phyloP scores from a whole-genome alignment of 2,113 vertebrate species.

The Sinocyclocheilus rhinocerous region DNA sequence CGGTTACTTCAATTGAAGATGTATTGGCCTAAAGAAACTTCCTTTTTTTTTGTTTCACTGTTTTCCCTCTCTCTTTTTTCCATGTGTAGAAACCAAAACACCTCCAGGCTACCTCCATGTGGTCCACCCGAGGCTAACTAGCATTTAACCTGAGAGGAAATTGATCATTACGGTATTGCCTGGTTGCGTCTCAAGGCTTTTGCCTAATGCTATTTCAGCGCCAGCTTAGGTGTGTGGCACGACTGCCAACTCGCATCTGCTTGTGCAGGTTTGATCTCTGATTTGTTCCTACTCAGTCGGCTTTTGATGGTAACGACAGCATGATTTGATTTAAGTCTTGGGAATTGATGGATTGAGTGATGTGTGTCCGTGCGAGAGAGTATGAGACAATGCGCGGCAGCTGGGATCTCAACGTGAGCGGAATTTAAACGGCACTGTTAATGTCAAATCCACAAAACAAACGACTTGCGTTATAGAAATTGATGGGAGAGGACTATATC shows the following conservation, averaged over 20 bases:
- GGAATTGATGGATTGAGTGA: slow-evolving; percentile 58
- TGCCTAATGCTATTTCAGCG: slow-evolving; percentile 49
- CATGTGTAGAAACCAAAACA: slow-evolving; percentile 60
- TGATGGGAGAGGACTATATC: slow-evolving; percentile 51
- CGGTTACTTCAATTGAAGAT: slow-evolving; percentile 54
- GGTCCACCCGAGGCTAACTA: slow-evolving; percentile 46
- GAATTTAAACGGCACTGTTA: slow-evolving; percentile 43
- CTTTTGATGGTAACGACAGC: slow-evolving; percentile 55
- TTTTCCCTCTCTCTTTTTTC: slow-evolving; percentile 54
- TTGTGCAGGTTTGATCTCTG: slow-evolving; percentile 8
- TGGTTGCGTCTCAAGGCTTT: slow-evolving; percentile 51
- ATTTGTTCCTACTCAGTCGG: slow-evolving; percentile 39
- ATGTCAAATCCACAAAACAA: slow-evolving; percentile 55
- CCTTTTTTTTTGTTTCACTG: slow-evolving; percentile 1
- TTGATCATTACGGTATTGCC: slow-evolving; percentile 56
- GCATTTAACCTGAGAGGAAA: slow-evolving; percentile 63
- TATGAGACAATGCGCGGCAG: slow-evolving; percentile 53
- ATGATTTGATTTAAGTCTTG: slow-evolving; percentile 58
- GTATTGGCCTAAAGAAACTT: neutral
- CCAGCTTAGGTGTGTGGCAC: neutral
- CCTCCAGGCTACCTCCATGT: slow-evolving; percentile 53
- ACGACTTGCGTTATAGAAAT: slow-evolving; percentile 49
- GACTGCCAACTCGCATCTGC: slow-evolving; percentile 25
- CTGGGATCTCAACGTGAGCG: slow-evolving; percentile 37
- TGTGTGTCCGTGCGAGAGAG: slow-evolving; percentile 56